Evolutionary conservation across 2,888 invertebrate genomes (phyloP).

Genomic region (Ophioninae sp.): DNA sequence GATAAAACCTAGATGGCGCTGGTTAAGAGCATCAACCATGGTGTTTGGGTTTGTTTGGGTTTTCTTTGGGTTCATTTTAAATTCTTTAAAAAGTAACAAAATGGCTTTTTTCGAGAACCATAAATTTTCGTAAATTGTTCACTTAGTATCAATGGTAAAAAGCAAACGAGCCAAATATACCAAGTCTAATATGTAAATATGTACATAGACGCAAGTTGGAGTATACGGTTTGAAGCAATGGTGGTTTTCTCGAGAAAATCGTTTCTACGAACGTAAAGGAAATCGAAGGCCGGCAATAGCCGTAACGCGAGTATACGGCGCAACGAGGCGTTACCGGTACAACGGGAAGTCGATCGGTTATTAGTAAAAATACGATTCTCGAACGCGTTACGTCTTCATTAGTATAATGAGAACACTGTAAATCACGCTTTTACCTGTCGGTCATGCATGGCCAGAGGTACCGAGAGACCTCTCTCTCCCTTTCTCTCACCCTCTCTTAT

Average conservation of each 20-base stretch:
- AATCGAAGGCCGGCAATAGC: constrained; percentile 42
- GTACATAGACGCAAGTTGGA: neutral
- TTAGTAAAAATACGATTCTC: constrained; percentile 71
- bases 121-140: too few species aligned
- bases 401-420: constrained; percentile 78
- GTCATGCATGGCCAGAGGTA: constrained; percentile 60
- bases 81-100: too few species aligned
- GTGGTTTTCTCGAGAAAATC: constrained; percentile 48
- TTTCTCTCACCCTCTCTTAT: neutral
- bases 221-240: neutral
- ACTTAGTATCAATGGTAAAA: neutral
- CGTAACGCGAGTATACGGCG: constrained; percentile 27
- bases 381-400: constrained; percentile 78
- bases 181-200: neutral
- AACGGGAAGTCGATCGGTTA: constrained; percentile 54
- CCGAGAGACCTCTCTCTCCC: constrained; percentile 14
- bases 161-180: neutral
- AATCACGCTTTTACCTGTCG: constrained; percentile 71
- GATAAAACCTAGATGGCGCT: too few species aligned
- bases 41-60: too few species aligned
- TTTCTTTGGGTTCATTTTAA: too few species aligned
- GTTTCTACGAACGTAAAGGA: constrained; percentile 60
- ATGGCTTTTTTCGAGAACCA: too few species aligned
- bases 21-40: too few species aligned
- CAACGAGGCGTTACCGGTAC: constrained; percentile 61